phyloP scores from a whole-genome alignment of 2,888 invertebrate genomes.

The Ecliptopera silaceata region DNA sequence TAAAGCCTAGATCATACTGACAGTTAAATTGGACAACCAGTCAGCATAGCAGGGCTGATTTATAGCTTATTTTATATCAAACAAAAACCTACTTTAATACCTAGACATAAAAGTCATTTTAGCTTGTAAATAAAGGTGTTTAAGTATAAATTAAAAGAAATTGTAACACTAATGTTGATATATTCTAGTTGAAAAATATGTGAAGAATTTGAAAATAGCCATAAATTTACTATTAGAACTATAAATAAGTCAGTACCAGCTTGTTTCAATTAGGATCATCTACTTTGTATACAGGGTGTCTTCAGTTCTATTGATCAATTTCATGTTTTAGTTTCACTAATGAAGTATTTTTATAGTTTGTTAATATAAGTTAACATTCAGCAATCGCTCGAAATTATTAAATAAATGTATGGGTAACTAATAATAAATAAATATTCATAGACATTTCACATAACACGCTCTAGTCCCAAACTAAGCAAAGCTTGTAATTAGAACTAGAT shows the following conservation, averaged over 20 bases:
- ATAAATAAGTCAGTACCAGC: constrained; percentile 24
- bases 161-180: constrained; percentile 45
- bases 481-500: no score
- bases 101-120: background rate
- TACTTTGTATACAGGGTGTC: constrained; percentile 15
- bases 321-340: no score
- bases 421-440: no score
- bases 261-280: constrained; percentile 21
- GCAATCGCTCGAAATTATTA: no score
- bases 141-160: constrained; percentile 41
- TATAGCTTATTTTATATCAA: constrained; percentile 21
- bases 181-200: constrained; percentile 36
- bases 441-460: no score
- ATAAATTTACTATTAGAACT: constrained; percentile 25
- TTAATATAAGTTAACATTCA: no score
- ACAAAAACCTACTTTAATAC: constrained; percentile 4
- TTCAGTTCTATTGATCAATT: no score
- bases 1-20: constrained; percentile 38
- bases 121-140: background rate
- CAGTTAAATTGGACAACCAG: constrained; percentile 45
- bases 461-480: no score
- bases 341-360: no score
- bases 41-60: constrained; percentile 42
- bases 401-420: no score
- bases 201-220: constrained; percentile 37